Evolutionary conservation across 2,113 vertebrate species (phyloP).

Genomic region (Nothocercus julius): DNA sequence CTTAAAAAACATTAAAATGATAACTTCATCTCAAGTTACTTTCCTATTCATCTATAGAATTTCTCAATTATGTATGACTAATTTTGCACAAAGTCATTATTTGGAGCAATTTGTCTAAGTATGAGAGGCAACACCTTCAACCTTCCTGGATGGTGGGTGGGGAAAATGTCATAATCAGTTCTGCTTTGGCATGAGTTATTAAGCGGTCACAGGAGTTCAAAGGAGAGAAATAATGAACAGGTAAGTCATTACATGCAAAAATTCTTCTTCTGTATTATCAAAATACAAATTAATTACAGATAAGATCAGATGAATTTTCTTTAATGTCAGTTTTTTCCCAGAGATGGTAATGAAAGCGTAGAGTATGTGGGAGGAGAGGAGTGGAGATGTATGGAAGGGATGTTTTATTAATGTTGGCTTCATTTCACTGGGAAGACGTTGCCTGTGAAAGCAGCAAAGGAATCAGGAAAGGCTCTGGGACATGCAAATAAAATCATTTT

Average conservation of each 20-base stretch:
- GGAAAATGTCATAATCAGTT: constrained; percentile 73
- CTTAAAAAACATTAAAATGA: constrained; percentile 74
- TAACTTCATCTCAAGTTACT: constrained; percentile 74
- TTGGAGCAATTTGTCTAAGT: constrained; percentile 85
- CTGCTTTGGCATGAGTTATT: constrained; percentile 72
- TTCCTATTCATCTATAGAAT: constrained; percentile 79
- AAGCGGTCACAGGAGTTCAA: constrained; percentile 84
- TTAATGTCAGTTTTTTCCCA: constrained; percentile 82
- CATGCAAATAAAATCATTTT: constrained; percentile 76
- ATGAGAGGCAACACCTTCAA: constrained; percentile 81
- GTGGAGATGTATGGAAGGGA: constrained; percentile 61
- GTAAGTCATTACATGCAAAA: constrained; percentile 82
- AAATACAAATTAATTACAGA: constrained; percentile 87
- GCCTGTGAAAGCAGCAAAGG: constrained; percentile 64
- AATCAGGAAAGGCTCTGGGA: constrained; percentile 74
- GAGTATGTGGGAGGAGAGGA: constrained; percentile 65
- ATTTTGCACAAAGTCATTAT: constrained; percentile 87
- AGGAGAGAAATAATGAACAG: constrained; percentile 81
- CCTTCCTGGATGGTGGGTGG: constrained; percentile 79
- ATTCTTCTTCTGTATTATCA: constrained; percentile 82
- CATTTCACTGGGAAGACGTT: constrained; percentile 62
- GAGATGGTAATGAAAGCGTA: constrained; percentile 74
- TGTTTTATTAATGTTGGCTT: constrained; percentile 71
- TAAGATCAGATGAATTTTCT: constrained; percentile 82
- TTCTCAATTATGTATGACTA: constrained; percentile 88